Evolutionary conservation across 2,888 invertebrate genomes (phyloP).

Genomic region (Platycheirus rosarum): DNA sequence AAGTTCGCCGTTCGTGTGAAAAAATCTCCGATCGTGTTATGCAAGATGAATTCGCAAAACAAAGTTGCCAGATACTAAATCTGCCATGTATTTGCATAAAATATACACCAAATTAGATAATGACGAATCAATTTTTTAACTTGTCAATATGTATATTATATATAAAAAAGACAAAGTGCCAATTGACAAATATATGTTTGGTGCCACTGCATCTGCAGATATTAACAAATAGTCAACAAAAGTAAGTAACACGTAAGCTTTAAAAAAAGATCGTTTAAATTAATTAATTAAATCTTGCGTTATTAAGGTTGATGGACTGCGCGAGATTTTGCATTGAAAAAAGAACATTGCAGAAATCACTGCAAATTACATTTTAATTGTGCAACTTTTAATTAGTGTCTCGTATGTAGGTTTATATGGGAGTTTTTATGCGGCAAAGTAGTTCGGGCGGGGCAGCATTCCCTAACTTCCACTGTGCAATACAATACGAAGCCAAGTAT

Average conservation of each 20-base stretch:
- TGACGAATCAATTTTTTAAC: neutral
- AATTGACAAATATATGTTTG: neutral
- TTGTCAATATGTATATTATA: neutral
- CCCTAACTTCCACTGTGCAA: conserved; percentile 27
- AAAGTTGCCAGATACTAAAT: conserved; percentile 11
- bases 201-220: neutral
- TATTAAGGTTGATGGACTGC: conserved; percentile 17
- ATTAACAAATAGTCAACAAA: neutral
- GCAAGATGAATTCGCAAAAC: conserved; percentile 7
- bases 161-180: neutral
- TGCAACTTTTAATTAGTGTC: conserved; percentile 43
- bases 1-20: conserved; percentile 12
- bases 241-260: neutral
- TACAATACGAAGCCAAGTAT: neutral
- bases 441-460: conserved; percentile 15
- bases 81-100: conserved; percentile 25
- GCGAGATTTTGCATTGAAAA: neutral
- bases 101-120: neutral
- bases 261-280: conserved; percentile 4
- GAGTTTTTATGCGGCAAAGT: conserved; percentile 3
- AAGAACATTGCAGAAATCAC: conserved; percentile 5
- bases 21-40: conserved; percentile 22
- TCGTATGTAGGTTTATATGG: conserved; percentile 10
- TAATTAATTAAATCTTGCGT: conserved; percentile 1
- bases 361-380: conserved; percentile 43